These are phyloP conservation scores for Reticulitermes speratus DNA, from an alignment of 1,140 invertebrate genomes.

Conservation along the genomic window DNA sequence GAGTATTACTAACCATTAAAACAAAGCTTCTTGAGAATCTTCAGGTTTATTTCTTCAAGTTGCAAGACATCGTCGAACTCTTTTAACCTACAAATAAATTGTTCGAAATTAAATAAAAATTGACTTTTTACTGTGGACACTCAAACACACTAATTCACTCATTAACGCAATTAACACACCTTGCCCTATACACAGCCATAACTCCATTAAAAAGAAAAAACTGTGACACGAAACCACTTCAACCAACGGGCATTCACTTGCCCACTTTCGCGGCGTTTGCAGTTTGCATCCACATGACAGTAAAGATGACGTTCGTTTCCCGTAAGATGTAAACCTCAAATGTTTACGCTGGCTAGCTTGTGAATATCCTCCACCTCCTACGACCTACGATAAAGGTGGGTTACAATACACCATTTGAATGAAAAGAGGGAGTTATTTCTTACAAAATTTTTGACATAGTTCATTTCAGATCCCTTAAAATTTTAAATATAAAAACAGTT, in stretches of 20 bases:
- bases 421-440: too few species aligned
- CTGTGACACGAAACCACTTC: not conserved
- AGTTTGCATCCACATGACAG: not conserved
- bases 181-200: constrained; percentile 37
- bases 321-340: too few species aligned
- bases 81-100: constrained; percentile 61
- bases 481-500: too few species aligned
- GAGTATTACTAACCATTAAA: constrained; percentile 65
- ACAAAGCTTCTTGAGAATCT: constrained; percentile 63
- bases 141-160: not conserved
- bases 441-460: too few species aligned
- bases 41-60: constrained; percentile 66
- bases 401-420: too few species aligned
- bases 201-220: not conserved
- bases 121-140: not conserved
- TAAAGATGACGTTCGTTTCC: not conserved
- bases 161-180: constrained; percentile 30
- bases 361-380: too few species aligned
- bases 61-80: constrained; percentile 69
- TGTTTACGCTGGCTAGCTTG: too few species aligned
- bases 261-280: not conserved
- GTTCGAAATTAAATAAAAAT: constrained; percentile 34
- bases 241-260: too few species aligned
- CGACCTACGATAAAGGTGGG: too few species aligned
- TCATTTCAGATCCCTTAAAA: too few species aligned